Percentiles rank a stretch among this genome's conserved stretches.
Conservation (phyloP, 2,113 vertebrate species). For the Murina feae region DNA sequence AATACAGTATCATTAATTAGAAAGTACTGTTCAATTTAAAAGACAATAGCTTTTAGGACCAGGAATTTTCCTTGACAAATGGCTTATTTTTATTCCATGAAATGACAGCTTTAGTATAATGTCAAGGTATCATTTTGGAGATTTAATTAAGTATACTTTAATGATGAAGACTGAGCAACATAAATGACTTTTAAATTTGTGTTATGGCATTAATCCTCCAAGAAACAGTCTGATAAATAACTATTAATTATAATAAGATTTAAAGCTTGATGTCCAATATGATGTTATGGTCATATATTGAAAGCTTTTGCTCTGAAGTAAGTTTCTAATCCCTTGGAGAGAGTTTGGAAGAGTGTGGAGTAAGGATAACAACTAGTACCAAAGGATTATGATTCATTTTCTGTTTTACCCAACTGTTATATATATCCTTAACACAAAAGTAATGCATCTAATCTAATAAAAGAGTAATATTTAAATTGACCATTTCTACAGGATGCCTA, state of each 20-base stretch:
- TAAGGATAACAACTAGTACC: not conserved
- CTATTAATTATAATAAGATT: constrained; percentile 27
- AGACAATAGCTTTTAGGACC: not conserved
- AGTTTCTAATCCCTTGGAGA: not conserved
- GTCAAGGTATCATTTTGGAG: not conserved
- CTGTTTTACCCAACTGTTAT: not conserved
- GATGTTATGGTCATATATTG: not conserved
- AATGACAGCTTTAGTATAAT: constrained; percentile 3
- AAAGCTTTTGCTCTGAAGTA: constrained; percentile 11
- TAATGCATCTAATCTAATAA: too few relatives aligned
- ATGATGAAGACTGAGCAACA: not conserved
- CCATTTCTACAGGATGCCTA: too few relatives aligned
- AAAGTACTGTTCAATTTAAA: not conserved
- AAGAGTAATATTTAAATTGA: too few relatives aligned
- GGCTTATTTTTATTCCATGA: constrained; percentile 13
- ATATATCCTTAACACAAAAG: not conserved
- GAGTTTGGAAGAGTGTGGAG: not conserved
- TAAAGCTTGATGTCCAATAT: not conserved
- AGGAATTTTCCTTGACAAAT: not conserved
- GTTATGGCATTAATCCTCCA: not conserved
- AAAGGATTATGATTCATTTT: not conserved
- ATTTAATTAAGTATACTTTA: constrained; percentile 29
- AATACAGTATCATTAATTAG: not conserved
- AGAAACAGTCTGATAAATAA: constrained; percentile 21
- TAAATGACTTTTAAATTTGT: constrained; percentile 47